These are phyloP conservation scores for Habroteleia sp. DNA, from an alignment of 2,888 invertebrate species.

Conservation along the genomic window DNA sequence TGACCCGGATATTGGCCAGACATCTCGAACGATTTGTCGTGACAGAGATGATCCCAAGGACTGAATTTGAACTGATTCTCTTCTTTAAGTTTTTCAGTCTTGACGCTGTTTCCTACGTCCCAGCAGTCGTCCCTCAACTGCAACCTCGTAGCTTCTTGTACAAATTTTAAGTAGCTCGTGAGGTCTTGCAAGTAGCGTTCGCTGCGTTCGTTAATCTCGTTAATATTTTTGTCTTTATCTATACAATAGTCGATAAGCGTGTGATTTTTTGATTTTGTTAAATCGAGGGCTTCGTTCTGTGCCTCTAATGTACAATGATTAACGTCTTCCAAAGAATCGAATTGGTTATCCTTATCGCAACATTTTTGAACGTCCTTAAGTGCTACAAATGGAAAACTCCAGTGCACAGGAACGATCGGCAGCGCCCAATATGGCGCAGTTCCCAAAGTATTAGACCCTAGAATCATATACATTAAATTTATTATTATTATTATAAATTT, in stretches of 20 bases:
- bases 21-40: constrained; percentile 66
- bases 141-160: constrained; percentile 7
- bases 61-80: constrained; percentile 12
- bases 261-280: constrained; percentile 44
- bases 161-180: constrained; percentile 17
- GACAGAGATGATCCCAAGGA: constrained; percentile 4
- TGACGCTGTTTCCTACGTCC: constrained; percentile 6
- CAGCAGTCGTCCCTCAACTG: not conserved
- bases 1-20: constrained; percentile 79
- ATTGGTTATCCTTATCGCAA: constrained; percentile 30
- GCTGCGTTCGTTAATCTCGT: constrained; percentile 1
- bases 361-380: constrained; percentile 64
- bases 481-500: too few relatives aligned
- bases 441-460: constrained; percentile 74
- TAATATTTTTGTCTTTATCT: constrained; percentile 9
- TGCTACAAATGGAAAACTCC: constrained; percentile 74
- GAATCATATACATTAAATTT: too few relatives aligned
- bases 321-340: constrained; percentile 6
- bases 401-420: constrained; percentile 72
- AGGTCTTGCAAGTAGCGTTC: constrained; percentile 20
- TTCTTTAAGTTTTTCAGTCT: constrained; percentile 31
- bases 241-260: constrained; percentile 5
- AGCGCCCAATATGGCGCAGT: constrained; percentile 77
- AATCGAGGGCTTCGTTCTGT: constrained; percentile 42
- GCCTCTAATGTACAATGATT: constrained; percentile 9